These are phyloP conservation scores for Lycodopsis pacificus DNA, from an alignment of 2,797 vertebrate species.

Conservation along the genomic window DNA sequence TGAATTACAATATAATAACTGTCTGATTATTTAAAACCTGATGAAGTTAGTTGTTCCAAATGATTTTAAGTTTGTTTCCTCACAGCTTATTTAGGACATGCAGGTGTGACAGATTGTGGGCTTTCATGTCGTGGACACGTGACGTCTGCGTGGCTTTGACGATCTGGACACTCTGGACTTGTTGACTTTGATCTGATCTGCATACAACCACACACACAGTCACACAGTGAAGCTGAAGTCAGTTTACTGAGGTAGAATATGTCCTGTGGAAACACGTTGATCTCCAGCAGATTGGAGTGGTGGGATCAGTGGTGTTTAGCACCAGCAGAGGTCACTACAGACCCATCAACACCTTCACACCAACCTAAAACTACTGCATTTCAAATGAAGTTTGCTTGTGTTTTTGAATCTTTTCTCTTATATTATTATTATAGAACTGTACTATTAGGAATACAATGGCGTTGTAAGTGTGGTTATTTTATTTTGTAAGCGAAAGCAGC, in stretches of 20 bases:
- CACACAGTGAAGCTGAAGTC: neutral
- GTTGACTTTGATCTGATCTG: neutral
- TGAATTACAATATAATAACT: too few relatives aligned
- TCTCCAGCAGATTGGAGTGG: neutral
- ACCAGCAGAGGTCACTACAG: slow-evolving; percentile 66
- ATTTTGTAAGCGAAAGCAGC: neutral
- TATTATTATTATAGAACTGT: too few relatives aligned
- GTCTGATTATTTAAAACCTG: too few relatives aligned
- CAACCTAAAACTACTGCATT: neutral
- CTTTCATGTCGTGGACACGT: too few relatives aligned
- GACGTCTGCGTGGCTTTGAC: too few relatives aligned
- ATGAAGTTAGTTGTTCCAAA: too few relatives aligned
- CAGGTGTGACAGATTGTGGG: too few relatives aligned
- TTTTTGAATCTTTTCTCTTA: neutral
- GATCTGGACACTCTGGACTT: neutral
- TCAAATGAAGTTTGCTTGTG: too few relatives aligned
- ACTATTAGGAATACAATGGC: neutral
- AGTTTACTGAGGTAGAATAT: neutral
- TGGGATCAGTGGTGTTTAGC: neutral
- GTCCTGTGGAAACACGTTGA: neutral
- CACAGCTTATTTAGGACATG: too few relatives aligned
- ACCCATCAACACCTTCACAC: neutral
- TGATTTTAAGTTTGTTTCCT: too few relatives aligned
- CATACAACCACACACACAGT: too few relatives aligned
- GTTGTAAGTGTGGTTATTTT: neutral